Percentiles rank a stretch among this genome's conserved stretches.
Evolutionary conservation across 2,888 invertebrate genomes (phyloP).

Genomic region (Spisula solida): DNA sequence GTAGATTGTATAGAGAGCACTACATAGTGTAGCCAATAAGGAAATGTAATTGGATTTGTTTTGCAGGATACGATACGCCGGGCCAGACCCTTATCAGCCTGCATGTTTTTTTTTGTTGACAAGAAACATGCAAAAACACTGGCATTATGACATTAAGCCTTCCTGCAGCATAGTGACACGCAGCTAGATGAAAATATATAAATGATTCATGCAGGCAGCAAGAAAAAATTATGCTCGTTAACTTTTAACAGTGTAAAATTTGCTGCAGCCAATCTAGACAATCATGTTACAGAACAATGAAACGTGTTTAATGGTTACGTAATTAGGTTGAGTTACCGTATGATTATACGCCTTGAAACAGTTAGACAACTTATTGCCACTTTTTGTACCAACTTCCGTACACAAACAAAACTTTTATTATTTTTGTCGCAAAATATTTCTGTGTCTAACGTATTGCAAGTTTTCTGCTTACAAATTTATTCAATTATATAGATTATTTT

Average conservation of each 20-base stretch:
- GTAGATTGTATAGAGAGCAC: neutral
- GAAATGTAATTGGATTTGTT: conserved; percentile 23
- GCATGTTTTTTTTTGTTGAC: neutral
- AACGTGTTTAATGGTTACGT: neutral
- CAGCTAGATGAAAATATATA: conserved; percentile 15
- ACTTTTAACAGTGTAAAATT: conserved; percentile 24
- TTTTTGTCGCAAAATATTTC: neutral
- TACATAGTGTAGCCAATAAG: neutral
- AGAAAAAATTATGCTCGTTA: conserved; percentile 6
- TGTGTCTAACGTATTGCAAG: neutral
- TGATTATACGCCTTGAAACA: neutral
- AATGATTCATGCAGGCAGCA: conserved; percentile 12
- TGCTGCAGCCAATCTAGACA: neutral
- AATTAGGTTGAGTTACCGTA: neutral
- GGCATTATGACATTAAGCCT: conserved; percentile 3
- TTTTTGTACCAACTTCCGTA: neutral
- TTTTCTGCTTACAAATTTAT: conserved; percentile 4
- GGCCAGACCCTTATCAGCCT: neutral
- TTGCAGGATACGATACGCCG: neutral
- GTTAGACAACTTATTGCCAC: neutral
- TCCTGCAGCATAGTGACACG: neutral
- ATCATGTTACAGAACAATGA: neutral
- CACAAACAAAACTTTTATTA: neutral
- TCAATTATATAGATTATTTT: neutral
- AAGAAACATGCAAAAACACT: conserved; percentile 17